Evolutionary conservation across 1,140 invertebrate species (phyloP), one percentile per base, ranked within the genome.

Genomic region (Bicyclus anynana): DNA sequence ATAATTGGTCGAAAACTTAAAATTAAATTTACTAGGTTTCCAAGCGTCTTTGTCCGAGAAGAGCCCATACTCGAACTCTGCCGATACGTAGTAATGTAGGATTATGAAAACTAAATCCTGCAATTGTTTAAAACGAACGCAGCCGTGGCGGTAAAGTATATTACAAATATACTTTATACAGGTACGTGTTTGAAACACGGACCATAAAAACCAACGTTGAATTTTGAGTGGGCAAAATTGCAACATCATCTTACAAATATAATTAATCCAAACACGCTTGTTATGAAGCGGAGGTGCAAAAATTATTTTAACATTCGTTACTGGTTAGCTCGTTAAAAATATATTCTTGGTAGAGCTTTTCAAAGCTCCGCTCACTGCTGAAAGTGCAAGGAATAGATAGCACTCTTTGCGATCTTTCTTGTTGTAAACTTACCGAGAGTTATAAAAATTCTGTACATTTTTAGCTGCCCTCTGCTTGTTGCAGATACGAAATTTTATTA

Each of bases 301-400:
- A 44, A 20, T 44, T 44, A 44, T 44, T 44, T 44, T 9, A 44
- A 44, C 40, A 44, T 44, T 40, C 37, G 16, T 17, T 44, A 1
- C 40, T 44, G 17, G 40, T 44, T 44, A 44, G 40, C 17, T 44
- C 40, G 40, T 44, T 44, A 44, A 44, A 40, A 44, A 44, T 44
- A 44, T 44, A 18, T 44, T 44, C 40, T 44, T 5, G 40, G 17
- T 44, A 12, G 40, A 16, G 16, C 20, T 20, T 44, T 44, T 44
- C 5, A 44, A 44, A 20, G 13, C 12, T 16, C 6, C 37, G 1
- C 37, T 40, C 37, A 17, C 40, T 4, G 2, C 12, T 38, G 37
- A 5, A 44, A 44, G n/a, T 20, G 10, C 16, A 44, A 44, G 40
- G 18, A 44, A 18, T 20, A 44, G 40, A 20, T 20, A 44, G 17